Evolutionary conservation across 2,113 vertebrate species (phyloP), one percentile per base, ranked within the genome.

Genomic region (Thalassarche chlororhynchos): DNA sequence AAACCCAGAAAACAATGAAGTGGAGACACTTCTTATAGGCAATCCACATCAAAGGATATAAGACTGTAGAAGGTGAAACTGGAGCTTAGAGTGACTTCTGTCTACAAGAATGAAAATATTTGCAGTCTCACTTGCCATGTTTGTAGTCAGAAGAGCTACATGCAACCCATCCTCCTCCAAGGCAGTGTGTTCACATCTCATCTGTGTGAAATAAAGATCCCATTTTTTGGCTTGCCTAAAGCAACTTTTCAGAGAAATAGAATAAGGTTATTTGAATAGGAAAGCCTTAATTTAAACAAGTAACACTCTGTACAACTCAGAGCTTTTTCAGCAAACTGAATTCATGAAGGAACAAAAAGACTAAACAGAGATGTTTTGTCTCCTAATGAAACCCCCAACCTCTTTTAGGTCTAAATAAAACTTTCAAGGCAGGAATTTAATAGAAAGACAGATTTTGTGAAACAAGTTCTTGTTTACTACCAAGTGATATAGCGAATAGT

Each of bases 241-340:
- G 72, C 76, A 89, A 81, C 64, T 89, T 81, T 75, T 87, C 72
- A 92, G 82, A 89, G 51, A 84, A 90, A 61, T 34, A 82, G 40
- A 89, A 70, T 89, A 93, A 90, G 75, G 51, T 84, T 95, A 42
- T 92, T 96, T 89, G 80, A 93, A 78, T 68, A 57, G 79, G 71
- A 76, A 89, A 89, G 68, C 68, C 42, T 26, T 90, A 90, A 90
- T 92, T 93, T 90, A 91, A 95, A 95, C 92, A 93, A 96, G 60
- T 71, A 78, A 60, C 42, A 15, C 64, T 85, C 70, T 92, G 83
- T 95, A 70, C 46, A 51, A 68, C 38, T 84, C 34, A 10, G 76
- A 89, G 62, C 60, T 92, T 94, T 97, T 81, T 78, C 60, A 90
- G 44, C 47, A 71, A 84, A 89, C 47, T 86, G 75, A 86, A 84